Base-by-base conservation (phyloP, 2,888 invertebrate genomes). In the Nebria brevicollis region DNA sequence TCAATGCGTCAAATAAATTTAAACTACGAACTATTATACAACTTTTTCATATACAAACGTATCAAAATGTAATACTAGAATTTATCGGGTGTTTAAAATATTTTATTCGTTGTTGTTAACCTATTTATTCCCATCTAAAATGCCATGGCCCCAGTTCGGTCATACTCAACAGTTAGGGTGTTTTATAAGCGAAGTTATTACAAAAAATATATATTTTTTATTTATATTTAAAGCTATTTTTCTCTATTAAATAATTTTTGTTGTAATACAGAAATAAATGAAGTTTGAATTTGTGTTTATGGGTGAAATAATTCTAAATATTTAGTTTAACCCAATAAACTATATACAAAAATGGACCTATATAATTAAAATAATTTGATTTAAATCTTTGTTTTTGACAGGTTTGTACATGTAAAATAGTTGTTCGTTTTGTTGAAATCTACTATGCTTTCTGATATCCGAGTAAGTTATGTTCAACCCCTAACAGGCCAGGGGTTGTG, bases 1-100 rank as follows among this genome's bases (percentile, higher is more conserved):
- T 77, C 77, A 77, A 77, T 70, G 77, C 77, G 77, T 77, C 77
- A 77, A 77, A 77, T 77, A 77, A 77, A 77, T 77, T 77, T 70
- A 7, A 54, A 75, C 43, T 70, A n/a, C n/a, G 70, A 41, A 70
- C n/a, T 70, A 54, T 54, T 54, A 54, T 54, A 54, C 54, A 54
- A 13, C 54, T 54, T 54, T 66, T 77, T 68, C 70, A 77, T 70
- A 77, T 77, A 15, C 34, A n/a, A 70, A 64, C 26, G 68, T 68
- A 68, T 70, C 43, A 70, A 15, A 20, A 15, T 77, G 77, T 77
- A 70, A 70, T 77, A 77, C 42, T 34, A 15, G 15, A 70, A 77
- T 77, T 77, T 77, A 77, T 77, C 41, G 68, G 68, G 77, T 70
- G 68, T 77, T 68, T 77, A 77, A 77, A 77, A 70, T 68, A 70